Evolutionary conservation across 2,113 vertebrate species (phyloP), one percentile per base, ranked within the genome.

Genomic region (Osmerus eperlanus): DNA sequence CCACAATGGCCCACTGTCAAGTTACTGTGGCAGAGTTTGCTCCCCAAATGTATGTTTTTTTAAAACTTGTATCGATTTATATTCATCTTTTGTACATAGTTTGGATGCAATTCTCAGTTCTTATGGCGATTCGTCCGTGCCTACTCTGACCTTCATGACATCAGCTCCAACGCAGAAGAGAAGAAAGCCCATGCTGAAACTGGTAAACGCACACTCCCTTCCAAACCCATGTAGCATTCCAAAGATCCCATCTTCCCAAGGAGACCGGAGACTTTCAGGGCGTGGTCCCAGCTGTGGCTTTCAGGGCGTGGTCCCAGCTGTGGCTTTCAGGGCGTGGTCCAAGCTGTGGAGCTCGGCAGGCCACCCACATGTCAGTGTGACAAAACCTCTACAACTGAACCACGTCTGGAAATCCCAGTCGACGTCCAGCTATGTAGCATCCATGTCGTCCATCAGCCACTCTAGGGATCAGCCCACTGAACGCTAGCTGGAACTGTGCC

Each of bases 41-140:
- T 47, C 41, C 41, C 41, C 41, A 47, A 2, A 47, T 47, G 41
- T 47, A 1, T 47, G 41, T 47, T 47, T 47, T 47, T 11, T 47
- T 9, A 11, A 12, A 47, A 47, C 41, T 47, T 29, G 62, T 28
- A 61, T 59, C 21, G 69, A 53, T 54, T 52, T 15, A 18, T 41
- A 19, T 21, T 25, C 29, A 78, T 51, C 72, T 12, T 79, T 73
- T 36, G 72, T 21, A 79, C 88, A 60, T 84, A 99, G 97, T 96
- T 94, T 75, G 92, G 86, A 83, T 89, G 94, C 83, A 89, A 79
- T 55, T 88, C 86, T 19, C 76, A 88, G 21, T 96, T 95, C 82
- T 92, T 98, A 60, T 99, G 97, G 97, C 92, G 97, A 16, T 84
- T 99, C 59, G 88, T 79, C 66, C 94, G 97, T 47, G 93, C 94